Base-by-base conservation (phyloP, 2,113 vertebrate genomes). In the Aphyosemion australe region DNA sequence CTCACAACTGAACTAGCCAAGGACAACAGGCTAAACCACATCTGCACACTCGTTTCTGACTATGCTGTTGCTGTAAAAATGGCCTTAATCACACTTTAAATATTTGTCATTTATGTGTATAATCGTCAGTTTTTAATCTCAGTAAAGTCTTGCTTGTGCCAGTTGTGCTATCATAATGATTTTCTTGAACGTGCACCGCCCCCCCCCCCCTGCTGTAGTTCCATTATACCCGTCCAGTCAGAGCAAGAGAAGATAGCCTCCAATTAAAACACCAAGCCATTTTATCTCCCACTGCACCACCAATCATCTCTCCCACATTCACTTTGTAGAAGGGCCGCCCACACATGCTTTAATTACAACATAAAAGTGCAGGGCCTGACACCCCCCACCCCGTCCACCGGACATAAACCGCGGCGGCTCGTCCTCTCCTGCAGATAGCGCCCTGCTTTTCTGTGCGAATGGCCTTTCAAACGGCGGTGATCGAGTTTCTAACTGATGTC, bases 401-500 rank as follows among this genome's bases (percentile, higher is more conserved):
- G 0, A 43, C 69, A 46, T 55, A 61, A 65, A 65, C 74, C 1
- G 5, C 57, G 58, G 58, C 11, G 55, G 62, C 70, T 80, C 43
- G 31, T 32, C 69, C 81, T 8, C 15, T 12, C 19, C 31, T 7
- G 2, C 20, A 39, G 41, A 20, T 51, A 19, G 72, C 50, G 5
- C 16, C 71, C 46, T 4, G 21, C 41, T 41, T 61, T 18, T 34
- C 11, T 7, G 46, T 2, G 16, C 5, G 11, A 78, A 65, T 62
- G 65, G 48, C 47, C 76, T 70, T 76, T 65, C 75, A 57, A 60
- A 55, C 11, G 3, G 57, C 12, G 31, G 5, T 61, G 72, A 82
- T 66, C 0, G 52, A 79, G 72, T 63, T 72, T 65, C 72, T 4
- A 56, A 68, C 47, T 51, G 63, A 74, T 77, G 69, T 77, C 72